Evolutionary conservation across 2,888 invertebrate species (phyloP).

Genomic region (Portevinia maculata): DNA sequence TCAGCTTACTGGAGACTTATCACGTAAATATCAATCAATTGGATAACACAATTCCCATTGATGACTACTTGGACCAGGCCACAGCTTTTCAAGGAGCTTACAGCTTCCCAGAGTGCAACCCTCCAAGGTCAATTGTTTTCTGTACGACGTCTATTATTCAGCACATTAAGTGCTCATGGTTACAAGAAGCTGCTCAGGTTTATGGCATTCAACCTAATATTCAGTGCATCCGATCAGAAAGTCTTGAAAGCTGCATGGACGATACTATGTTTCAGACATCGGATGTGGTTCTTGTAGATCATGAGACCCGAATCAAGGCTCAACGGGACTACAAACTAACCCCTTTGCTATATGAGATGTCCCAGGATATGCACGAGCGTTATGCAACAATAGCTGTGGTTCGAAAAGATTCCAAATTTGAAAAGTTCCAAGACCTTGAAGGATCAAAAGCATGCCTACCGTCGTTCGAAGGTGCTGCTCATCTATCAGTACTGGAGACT

Average conservation of each 20-base stretch:
- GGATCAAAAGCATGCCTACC: conserved; percentile 92
- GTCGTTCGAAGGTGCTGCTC: conserved; percentile 89
- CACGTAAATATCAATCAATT: conserved; percentile 84
- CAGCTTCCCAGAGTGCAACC: conserved; percentile 88
- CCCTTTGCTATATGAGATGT: conserved; percentile 80
- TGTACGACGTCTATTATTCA: conserved; percentile 89
- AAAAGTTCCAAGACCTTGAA: conserved; percentile 85
- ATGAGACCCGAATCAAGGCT: conserved; percentile 88
- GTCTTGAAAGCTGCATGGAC: conserved; percentile 87
- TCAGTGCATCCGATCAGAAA: conserved; percentile 87
- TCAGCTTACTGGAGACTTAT: conserved; percentile 86
- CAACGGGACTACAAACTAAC: conserved; percentile 84
- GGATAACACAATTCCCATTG: conserved; percentile 86
- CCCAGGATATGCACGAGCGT: conserved; percentile 80
- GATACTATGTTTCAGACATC: conserved; percentile 86
- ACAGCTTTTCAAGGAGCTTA: conserved; percentile 86
- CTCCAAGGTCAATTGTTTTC: conserved; percentile 86
- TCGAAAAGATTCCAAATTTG: conserved; percentile 84
- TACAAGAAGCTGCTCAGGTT: conserved; percentile 89
- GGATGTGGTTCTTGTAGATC: conserved; percentile 89
- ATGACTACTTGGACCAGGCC: conserved; percentile 87
- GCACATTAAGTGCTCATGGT: conserved; percentile 90
- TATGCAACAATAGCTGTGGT: conserved; percentile 87
- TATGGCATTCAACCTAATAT: conserved; percentile 91
- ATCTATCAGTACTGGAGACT: conserved; percentile 85